These are phyloP conservation scores for Sander vitreus DNA, from an alignment of 2,113 vertebrate genomes.

Conservation along the genomic window DNA sequence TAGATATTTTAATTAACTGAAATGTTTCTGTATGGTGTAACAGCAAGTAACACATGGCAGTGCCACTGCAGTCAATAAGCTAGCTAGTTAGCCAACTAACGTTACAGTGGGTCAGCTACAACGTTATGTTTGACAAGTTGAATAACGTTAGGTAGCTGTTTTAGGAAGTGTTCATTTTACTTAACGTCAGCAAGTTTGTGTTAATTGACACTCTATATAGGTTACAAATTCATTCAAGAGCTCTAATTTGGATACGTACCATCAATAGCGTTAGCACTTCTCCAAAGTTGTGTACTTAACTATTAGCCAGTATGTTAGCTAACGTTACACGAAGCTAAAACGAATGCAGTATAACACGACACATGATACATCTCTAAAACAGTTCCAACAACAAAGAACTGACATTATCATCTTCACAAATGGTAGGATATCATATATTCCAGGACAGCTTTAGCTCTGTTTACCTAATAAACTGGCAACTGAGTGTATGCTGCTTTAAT, in stretches of 20 bases:
- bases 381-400: not conserved
- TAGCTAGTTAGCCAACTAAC: slow-evolving; percentile 7
- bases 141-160: not conserved
- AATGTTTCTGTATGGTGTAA: not conserved
- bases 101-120: not conserved
- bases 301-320: too few species aligned
- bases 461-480: not conserved
- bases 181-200: not conserved
- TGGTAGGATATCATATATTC: not conserved
- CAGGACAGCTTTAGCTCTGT: not conserved
- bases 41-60: not conserved
- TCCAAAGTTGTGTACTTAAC: not conserved
- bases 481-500: not conserved
- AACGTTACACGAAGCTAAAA: not conserved
- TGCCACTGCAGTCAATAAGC: not conserved
- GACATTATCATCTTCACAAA: not conserved
- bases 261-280: not conserved
- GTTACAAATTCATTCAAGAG: not conserved
- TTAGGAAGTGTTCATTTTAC: not conserved
- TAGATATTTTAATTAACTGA: fast-evolving
- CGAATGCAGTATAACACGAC: not conserved
- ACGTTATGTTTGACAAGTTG: too few species aligned
- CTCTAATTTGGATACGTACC: not conserved
- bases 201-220: too few species aligned
- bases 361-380: not conserved